Evolutionary conservation across 2,888 invertebrate genomes (phyloP).

Genomic region (Aphidoletes aphidimyza): DNA sequence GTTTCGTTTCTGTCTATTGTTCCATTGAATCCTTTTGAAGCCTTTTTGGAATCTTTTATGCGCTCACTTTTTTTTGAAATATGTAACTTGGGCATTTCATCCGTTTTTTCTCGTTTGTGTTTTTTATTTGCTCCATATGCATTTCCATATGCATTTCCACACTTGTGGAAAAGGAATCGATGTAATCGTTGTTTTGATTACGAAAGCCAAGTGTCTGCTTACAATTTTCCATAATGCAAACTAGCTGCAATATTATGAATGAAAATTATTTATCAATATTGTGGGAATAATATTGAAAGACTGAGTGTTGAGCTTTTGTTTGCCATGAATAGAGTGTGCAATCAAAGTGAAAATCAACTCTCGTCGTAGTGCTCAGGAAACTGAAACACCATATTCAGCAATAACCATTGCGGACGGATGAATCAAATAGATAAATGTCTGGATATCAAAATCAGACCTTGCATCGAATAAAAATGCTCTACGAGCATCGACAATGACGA

Average conservation of each 20-base stretch:
- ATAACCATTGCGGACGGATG: background rate
- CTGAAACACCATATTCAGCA: background rate
- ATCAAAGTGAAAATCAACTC: constrained; percentile 4
- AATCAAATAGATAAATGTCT: background rate
- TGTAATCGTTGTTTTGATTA: constrained; percentile 42
- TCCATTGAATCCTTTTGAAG: constrained; percentile 26
- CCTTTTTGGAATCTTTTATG: constrained; percentile 17
- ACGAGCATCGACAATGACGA: background rate
- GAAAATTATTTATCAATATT: constrained; percentile 21
- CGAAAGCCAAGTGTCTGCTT: background rate
- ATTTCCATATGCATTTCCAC: no score
- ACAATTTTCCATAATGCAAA: background rate
- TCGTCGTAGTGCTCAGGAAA: background rate
- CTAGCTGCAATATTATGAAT: background rate
- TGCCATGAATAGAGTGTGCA: background rate
- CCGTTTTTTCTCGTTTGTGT: background rate
- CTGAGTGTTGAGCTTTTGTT: background rate
- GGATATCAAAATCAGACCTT: no score
- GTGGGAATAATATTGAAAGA: constrained; percentile 21
- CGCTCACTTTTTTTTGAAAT: no score
- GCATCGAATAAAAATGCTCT: no score
- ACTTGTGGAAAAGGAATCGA: background rate
- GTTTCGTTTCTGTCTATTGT: constrained; percentile 19
- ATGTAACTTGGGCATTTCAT: no score
- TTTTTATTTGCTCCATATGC: background rate